Base-by-base conservation (phyloP, 2,888 invertebrate species). In the Nysson spinosus region DNA sequence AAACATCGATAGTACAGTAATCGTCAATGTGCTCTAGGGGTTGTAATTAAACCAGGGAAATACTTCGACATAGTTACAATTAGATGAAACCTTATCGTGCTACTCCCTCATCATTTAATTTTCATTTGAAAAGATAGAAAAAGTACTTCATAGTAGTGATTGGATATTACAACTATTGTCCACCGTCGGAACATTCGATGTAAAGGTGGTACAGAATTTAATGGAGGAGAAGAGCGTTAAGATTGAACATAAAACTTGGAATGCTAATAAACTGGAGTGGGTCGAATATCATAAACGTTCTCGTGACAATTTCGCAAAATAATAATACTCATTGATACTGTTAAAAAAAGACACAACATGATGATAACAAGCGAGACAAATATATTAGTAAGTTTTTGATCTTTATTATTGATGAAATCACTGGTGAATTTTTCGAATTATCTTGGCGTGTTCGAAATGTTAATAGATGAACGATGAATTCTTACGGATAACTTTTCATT, bases 311-410 rank as follows among this genome's bases (percentile, higher is more conserved):
- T 20, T 22, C 4, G 34, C 37, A 34, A 39, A 20, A 26, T 7
- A 12, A 34, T 72, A 72, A 73, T 73, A 73, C 74, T 73, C 74
- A 63, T 34, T 39, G 50, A 65, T 61, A 51, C 46, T 65, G 32
- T 64, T 55, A 37, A 28, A 17, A 4, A 56, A 34, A 30, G 30
- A 5, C 12, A 28, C 34, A 57, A 34, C 24, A 16, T 20, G 52
- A 69, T 69, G 55, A 60, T 67, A 60, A 67, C 24, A 51, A 63
- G 54, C 16, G 52, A 55, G 44, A 39, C 46, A 37, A 26, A 47
- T 56, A 56, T 51, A 58, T 32, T 26, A 37, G 34, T 64, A 66
- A 66, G 50, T 44, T 58, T 66, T 61, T 14, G 43, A n/a, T 57
- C 57, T 64, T 32, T 55, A 47, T 32, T 40, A 32, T 56, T 49